phyloP scores from a whole-genome alignment of 2,797 vertebrate species.

The Mus spretus region DNA sequence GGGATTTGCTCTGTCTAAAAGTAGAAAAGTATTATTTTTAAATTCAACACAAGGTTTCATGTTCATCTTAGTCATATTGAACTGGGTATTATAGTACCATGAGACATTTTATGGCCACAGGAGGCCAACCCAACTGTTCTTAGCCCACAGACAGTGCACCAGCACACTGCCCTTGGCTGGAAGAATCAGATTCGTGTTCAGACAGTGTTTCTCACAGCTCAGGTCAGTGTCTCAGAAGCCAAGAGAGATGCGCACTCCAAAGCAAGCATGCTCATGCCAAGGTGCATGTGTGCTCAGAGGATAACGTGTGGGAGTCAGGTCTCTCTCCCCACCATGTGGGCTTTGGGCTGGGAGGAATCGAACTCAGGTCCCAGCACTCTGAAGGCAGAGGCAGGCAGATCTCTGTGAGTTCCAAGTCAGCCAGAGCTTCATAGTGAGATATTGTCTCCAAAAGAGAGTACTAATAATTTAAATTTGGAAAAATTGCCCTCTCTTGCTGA shows the following conservation, averaged over 20 bases:
- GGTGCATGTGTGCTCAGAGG: background rate
- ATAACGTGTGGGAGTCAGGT: background rate
- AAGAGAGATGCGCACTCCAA: background rate
- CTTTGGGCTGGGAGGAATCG: background rate
- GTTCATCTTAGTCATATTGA: background rate
- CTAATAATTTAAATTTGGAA: background rate
- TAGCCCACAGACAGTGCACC: background rate
- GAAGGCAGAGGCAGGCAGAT: background rate
- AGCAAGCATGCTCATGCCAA: no score
- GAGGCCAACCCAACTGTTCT: background rate
- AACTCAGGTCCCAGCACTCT: background rate
- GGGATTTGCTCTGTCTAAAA: background rate
- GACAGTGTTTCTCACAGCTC: background rate
- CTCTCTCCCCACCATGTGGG: background rate
- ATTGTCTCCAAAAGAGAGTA: background rate
- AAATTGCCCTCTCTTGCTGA: background rate
- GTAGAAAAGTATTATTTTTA: background rate
- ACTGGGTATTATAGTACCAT: background rate
- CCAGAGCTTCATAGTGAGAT: background rate
- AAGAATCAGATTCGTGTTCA: background rate
- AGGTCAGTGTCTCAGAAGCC: background rate
- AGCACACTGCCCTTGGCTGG: background rate
- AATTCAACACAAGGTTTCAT: background rate
- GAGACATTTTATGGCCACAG: background rate
- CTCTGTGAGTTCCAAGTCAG: background rate